These are phyloP conservation scores for Acyrthosiphon pisum DNA, from an alignment of 1,140 invertebrate genomes.

Conservation along the genomic window DNA sequence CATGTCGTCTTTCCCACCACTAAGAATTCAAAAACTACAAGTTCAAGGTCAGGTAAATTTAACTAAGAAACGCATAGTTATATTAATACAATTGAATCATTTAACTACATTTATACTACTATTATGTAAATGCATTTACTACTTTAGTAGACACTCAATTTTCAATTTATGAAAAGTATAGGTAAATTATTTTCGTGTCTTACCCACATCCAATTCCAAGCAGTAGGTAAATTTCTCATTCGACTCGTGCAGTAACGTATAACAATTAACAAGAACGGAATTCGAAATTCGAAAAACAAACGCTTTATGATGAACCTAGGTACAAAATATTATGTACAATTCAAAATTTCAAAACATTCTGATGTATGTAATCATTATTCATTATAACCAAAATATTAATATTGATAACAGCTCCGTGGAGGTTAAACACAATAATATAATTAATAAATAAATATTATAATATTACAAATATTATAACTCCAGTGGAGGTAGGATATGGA, in stretches of 20 bases:
- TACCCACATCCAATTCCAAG: neutral
- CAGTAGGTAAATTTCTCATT: neutral
- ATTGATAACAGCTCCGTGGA: neutral
- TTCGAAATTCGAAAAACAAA: neutral
- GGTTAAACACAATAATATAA: neutral
- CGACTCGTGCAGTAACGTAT: neutral
- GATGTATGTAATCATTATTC: neutral
- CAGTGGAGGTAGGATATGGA: neutral
- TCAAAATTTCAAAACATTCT: slow-evolving; percentile 10
- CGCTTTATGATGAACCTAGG: neutral
- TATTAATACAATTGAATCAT: neutral
- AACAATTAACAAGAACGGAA: neutral
- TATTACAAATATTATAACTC: neutral
- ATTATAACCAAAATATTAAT: neutral
- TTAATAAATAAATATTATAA: neutral
- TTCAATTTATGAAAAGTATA: neutral
- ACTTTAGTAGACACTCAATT: neutral
- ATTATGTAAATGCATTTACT: neutral
- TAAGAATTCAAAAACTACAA: neutral
- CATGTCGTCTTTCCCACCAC: neutral
- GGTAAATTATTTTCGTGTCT: neutral
- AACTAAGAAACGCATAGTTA: neutral
- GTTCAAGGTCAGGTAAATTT: neutral
- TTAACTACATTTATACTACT: neutral
- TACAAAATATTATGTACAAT: neutral